A percentile compares a stretch with the other conserved stretches of the same genome.
phyloP scores from a whole-genome alignment of 2,888 invertebrate genomes.

The Pinctada fucata region DNA sequence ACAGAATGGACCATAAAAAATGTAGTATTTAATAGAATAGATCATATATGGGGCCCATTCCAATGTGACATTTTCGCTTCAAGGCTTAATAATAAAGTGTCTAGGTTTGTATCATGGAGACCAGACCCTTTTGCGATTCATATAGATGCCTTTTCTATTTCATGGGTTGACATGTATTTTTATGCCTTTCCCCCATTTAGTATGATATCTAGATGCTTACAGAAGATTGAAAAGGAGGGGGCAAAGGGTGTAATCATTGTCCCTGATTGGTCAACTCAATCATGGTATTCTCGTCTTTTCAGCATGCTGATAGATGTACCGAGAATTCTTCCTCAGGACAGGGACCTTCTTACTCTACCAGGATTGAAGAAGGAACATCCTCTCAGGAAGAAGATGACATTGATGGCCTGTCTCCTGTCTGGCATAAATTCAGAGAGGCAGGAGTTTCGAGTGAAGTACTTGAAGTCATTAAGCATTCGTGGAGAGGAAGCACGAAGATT shows the following conservation, averaged over 20 bases:
- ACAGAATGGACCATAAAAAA: neutral
- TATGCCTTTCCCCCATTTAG: neutral
- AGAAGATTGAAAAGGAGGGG: neutral
- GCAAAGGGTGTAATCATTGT: neutral
- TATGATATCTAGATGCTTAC: neutral
- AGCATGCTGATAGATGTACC: slow-evolving; percentile 18
- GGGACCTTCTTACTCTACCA: no score
- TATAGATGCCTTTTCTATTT: neutral
- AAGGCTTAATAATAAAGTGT: neutral
- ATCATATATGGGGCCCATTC: neutral
- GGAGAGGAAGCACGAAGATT: neutral
- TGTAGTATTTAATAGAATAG: neutral
- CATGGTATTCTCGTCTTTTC: neutral
- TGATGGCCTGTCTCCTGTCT: neutral
- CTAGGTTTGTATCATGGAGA: neutral
- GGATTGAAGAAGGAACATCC: neutral
- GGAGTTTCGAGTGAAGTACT: neutral
- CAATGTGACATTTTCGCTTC: neutral
- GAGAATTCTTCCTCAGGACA: slow-evolving; percentile 9
- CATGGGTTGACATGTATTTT: neutral
- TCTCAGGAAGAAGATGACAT: neutral
- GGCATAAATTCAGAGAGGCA: neutral
- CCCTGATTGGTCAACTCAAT: neutral
- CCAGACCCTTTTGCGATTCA: neutral
- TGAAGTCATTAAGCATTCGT: neutral